These are phyloP conservation scores for Sarcophaga carnaria DNA, from an alignment of 2,888 invertebrate genomes.

Conservation along the genomic window DNA sequence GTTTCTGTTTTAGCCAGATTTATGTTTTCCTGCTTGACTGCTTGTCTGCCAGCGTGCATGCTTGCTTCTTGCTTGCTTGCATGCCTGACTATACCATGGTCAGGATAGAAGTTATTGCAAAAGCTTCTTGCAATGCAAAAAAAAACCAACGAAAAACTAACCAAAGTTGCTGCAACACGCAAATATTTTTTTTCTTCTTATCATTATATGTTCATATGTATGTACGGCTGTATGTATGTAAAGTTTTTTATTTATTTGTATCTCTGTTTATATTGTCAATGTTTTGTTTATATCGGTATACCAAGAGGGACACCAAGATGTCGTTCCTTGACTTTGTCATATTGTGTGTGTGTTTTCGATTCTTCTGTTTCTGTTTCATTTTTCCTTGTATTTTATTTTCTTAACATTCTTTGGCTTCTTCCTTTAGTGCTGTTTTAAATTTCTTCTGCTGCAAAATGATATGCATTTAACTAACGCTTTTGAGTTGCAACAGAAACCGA, in stretches of 20 bases:
- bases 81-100: conserved; percentile 21
- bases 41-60: conserved; percentile 37
- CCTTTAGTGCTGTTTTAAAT: conserved; percentile 22
- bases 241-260: conserved; percentile 2
- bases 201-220: not conserved
- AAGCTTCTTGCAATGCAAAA: conserved; percentile 43
- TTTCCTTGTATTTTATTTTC: not conserved
- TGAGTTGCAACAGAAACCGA: conserved; percentile 1
- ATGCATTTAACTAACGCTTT: conserved; percentile 53
- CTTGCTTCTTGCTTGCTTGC: conserved; percentile 68
- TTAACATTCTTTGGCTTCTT: not conserved
- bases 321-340: conserved; percentile 67
- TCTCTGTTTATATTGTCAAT: conserved; percentile 51
- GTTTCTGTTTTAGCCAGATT: conserved; percentile 70
- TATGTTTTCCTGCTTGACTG: conserved; percentile 71
- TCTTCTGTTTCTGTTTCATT: conserved; percentile 19
- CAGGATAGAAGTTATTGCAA: conserved; percentile 52
- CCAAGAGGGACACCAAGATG: conserved; percentile 43
- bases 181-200: conserved; percentile 40
- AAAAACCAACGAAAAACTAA: conserved; percentile 37
- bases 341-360: conserved; percentile 36
- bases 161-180: conserved; percentile 56
- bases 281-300: conserved; percentile 28
- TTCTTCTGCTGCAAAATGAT: conserved; percentile 56
- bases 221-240: not conserved